Evolutionary conservation across 2,888 invertebrate species (phyloP).

Genomic region (Pollenia amentaria): DNA sequence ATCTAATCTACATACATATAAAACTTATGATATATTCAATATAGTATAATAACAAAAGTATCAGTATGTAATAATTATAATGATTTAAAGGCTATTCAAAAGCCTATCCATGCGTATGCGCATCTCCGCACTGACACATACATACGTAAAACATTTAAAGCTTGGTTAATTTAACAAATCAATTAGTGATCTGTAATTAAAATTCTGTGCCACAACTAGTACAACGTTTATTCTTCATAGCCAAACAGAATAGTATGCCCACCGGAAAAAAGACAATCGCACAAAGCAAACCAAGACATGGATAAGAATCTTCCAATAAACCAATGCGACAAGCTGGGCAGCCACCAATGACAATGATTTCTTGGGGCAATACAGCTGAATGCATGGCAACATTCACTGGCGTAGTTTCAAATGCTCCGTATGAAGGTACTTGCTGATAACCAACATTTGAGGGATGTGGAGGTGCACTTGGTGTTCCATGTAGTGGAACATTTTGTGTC

Average conservation of each 20-base stretch:
- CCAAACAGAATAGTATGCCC: constrained; percentile 94
- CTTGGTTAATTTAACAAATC: constrained; percentile 17
- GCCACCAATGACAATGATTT: constrained; percentile 93
- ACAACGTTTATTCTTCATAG: constrained; percentile 93
- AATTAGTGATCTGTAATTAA: constrained; percentile 65
- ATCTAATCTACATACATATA: background rate
- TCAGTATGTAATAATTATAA: constrained; percentile 11
- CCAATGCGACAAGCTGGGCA: constrained; percentile 96
- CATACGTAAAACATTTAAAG: constrained; percentile 22
- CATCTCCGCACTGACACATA: background rate
- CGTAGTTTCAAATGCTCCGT: constrained; percentile 85
- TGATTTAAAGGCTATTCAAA: constrained; percentile 40
- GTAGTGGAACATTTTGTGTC: constrained; percentile 52
- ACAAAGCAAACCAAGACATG: constrained; percentile 92
- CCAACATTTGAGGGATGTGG: constrained; percentile 60
- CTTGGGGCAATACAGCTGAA: constrained; percentile 87
- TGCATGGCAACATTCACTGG: constrained; percentile 87
- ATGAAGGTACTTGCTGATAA: constrained; percentile 85
- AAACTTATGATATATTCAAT: background rate
- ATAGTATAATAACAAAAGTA: background rate
- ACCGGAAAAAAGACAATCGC: constrained; percentile 88
- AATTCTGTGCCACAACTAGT: constrained; percentile 95
- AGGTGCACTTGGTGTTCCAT: constrained; percentile 75
- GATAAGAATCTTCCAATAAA: constrained; percentile 93
- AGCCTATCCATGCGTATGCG: constrained; percentile 12